phyloP scores from a whole-genome alignment of 2,888 invertebrate species.

The Bedellia somnulentella region DNA sequence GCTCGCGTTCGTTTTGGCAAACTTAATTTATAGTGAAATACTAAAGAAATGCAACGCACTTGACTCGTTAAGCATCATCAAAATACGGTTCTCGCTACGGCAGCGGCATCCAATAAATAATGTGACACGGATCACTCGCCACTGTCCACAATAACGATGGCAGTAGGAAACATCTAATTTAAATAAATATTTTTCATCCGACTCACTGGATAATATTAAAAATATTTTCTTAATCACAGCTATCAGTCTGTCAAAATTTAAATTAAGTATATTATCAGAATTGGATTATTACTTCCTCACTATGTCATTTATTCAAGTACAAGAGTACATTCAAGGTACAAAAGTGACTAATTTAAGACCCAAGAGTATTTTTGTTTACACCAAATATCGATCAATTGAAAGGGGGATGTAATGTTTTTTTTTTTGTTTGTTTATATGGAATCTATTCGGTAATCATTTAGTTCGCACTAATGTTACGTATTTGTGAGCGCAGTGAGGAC shows the following conservation, averaged over 20 bases:
- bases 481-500: conserved; percentile 34
- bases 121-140: conserved; percentile 42
- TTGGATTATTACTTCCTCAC: conserved; percentile 52
- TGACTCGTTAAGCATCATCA: conserved; percentile 4
- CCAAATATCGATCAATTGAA: conserved; percentile 34
- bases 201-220: conserved; percentile 62
- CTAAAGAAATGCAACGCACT: conserved; percentile 5
- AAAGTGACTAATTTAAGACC: conserved; percentile 56
- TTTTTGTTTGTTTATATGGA: no score
- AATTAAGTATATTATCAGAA: conserved; percentile 62
- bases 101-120: no score
- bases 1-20: background rate
- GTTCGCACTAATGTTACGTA: conserved; percentile 43
- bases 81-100: no score
- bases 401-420: conserved; percentile 24
- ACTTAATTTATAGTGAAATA: background rate
- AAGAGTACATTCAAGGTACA: conserved; percentile 49
- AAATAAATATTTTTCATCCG: conserved; percentile 57
- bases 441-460: no score
- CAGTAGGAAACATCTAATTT: conserved; percentile 52
- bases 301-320: conserved; percentile 50
- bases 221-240: conserved; percentile 62
- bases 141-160: conserved; percentile 38
- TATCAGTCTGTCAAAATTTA: conserved; percentile 62
- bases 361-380: conserved; percentile 45